Evolutionary conservation across 2,113 vertebrate genomes (phyloP).

Genomic region (Oenanthe oenanthe): DNA sequence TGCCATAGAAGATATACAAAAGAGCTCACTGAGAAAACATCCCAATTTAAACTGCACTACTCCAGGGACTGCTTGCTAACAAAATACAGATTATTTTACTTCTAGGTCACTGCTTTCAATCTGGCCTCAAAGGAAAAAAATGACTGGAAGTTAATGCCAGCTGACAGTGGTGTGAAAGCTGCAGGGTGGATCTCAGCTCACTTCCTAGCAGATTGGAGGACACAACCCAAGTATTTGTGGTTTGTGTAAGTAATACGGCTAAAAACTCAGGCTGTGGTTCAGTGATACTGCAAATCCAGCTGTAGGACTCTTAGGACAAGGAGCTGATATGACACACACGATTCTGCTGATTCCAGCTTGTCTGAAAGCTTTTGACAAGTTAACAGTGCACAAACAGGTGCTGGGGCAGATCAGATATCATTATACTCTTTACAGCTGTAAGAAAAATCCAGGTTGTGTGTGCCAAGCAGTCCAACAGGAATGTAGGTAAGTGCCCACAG

Average conservation of each 20-base stretch:
- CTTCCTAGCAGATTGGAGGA: neutral
- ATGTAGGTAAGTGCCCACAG: neutral
- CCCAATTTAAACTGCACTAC: slow-evolving; percentile 14
- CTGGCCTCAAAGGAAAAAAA: slow-evolving; percentile 38
- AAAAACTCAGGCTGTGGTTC: slow-evolving; percentile 29
- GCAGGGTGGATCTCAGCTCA: slow-evolving; percentile 26
- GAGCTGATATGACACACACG: neutral
- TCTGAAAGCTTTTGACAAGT: slow-evolving; percentile 24
- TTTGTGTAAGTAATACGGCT: neutral
- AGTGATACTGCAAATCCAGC: slow-evolving; percentile 39
- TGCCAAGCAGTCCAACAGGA: neutral
- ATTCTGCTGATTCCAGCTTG: slow-evolving; percentile 34
- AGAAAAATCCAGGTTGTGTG: neutral
- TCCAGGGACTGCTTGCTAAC: slow-evolving; percentile 43
- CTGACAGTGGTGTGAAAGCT: slow-evolving; percentile 36
- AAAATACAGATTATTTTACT: slow-evolving; percentile 33
- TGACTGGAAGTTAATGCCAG: slow-evolving; percentile 23
- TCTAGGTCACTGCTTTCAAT: slow-evolving; percentile 49
- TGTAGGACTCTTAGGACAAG: slow-evolving; percentile 32
- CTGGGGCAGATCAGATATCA: neutral
- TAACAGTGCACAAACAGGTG: slow-evolving; percentile 26
- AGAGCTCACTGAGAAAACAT: slow-evolving; percentile 19
- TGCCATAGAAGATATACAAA: neutral
- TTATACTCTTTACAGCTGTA: neutral
- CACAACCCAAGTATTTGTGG: neutral